Base-by-base conservation (phyloP, 2,113 vertebrate genomes). In the Falco punctatus region DNA sequence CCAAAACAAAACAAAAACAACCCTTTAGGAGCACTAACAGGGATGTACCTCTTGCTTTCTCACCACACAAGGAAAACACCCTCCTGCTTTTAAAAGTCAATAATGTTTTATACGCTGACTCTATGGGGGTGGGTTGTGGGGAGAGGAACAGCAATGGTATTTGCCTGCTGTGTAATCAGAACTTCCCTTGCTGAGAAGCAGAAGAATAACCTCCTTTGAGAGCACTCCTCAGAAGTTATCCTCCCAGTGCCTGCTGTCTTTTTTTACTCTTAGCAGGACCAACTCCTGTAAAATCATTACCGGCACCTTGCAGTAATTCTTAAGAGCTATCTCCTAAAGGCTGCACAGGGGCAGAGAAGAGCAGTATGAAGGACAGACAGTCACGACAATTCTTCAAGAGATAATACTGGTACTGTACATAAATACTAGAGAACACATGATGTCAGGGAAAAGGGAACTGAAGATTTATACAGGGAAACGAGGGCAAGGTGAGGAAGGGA, bases 91-190 rank as follows among this genome's bases (percentile, higher is more conserved):
- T 70, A 86, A 54, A 93, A 78, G 10, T 73, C 74, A 44, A 1
- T 32, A 38, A 52, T 17, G 15, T 62, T 88, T 86, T 90, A 44
- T 48, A 77, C 40, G 35, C 2, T 17, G 44, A 32, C 44, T 61
- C 35, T 32, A 0, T 33, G 17, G 44, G 35, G 19, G 32, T 4
- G 2, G 15, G 30, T 22, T 5, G 40, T 24, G 6, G 5, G 20
- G 28, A 81, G 17, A 55, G 22, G 17, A 87, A 26, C 13, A 66
- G 73, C 38, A 81, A 15, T 5, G 4, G 21, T 28, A 72, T 88
- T 73, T 0, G 11, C 42, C 51, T 84, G 19, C 32, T 33, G 5
- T 30, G 13, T 64, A 58, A 84, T 35, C 49, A 67, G 48, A 61
- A 54, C 35, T 54, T 83, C 48, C 38, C 74, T 62, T 67, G 32